Base-by-base conservation (phyloP, 2,113 vertebrate species). In the Tragelaphus buxtoni region DNA sequence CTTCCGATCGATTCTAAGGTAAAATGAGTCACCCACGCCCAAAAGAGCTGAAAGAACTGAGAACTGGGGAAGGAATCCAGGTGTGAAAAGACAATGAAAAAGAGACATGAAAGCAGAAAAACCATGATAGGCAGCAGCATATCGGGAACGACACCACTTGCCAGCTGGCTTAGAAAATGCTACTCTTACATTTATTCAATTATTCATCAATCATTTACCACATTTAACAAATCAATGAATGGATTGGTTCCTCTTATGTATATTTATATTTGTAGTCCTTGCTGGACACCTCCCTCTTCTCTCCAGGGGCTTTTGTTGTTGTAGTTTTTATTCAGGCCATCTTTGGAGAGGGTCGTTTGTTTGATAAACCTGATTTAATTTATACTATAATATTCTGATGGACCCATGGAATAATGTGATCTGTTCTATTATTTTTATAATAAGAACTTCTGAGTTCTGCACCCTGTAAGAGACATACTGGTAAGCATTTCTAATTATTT, bases 281-380 rank as follows among this genome's bases (percentile, higher is more conserved):
- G 4, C 0, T 5, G 7, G 32, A 12, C 2, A 14, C 3, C 1
- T 3, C 7, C 32, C 5, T 12, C 18, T 28, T 10, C 16, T 30
- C 53, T 26, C 9, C 4, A 30, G 12, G 17, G 22, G 3, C 9
- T 91, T 77, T 65, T 56, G 61, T 7, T 35, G 17, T 4, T 47
- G 5, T 16, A 60, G 12, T 58, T 53, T 91, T 82, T 42, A 55
- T 9, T 45, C 72, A 65, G 11, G 2, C 9, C 32, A 77, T 32
- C 18, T 74, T 32, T 20, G 69, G 22, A 42, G 5, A 11, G 18
- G 49, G 4, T 14, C 7, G 1, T 49, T n/a, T 80, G 20, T 58
- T 49, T 74, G 61, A 20, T 53, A 56, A 30, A 49, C 1, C 26
- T 69, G 7, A 92, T 81, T 5, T 32, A 86, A 89, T 91, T 86